A percentile compares a stretch with the other conserved stretches of the same genome.
Evolutionary conservation across 2,888 invertebrate genomes (phyloP).

Genomic region (Palloptera scutellata): DNA sequence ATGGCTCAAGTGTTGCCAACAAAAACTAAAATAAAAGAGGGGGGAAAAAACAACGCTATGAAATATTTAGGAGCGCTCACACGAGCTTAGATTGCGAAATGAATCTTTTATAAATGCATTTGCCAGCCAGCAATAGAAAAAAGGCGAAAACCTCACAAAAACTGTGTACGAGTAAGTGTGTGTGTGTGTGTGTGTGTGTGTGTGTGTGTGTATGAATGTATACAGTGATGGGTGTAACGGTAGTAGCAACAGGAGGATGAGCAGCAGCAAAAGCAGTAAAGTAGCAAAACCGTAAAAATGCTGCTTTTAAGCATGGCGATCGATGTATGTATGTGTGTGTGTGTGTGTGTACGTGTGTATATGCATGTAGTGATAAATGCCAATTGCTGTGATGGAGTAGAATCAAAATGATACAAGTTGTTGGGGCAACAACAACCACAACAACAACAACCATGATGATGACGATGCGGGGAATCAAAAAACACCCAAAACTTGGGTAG

Average conservation of each 20-base stretch:
- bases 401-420: neutral
- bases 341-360: too few relatives aligned
- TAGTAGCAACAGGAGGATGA: neutral
- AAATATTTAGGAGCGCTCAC: constrained; percentile 64
- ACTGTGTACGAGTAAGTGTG: neutral
- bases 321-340: too few relatives aligned
- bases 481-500: too few relatives aligned
- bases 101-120: constrained; percentile 57
- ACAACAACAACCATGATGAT: neutral
- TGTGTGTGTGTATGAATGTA: neutral
- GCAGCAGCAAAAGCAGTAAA: constrained; percentile 3
- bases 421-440: neutral
- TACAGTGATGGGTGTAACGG: neutral
- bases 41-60: constrained; percentile 30
- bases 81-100: constrained; percentile 66
- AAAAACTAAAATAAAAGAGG: neutral
- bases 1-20: neutral
- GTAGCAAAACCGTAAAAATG: neutral
- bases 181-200: neutral
- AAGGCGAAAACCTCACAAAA: neutral
- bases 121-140: constrained; percentile 12
- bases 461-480: too few relatives aligned
- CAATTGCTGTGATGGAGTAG: neutral
- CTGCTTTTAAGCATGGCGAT: neutral
- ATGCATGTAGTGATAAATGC: neutral